Base-by-base conservation (phyloP, 2,888 invertebrate species). In the Aleiodes leptofemur region DNA sequence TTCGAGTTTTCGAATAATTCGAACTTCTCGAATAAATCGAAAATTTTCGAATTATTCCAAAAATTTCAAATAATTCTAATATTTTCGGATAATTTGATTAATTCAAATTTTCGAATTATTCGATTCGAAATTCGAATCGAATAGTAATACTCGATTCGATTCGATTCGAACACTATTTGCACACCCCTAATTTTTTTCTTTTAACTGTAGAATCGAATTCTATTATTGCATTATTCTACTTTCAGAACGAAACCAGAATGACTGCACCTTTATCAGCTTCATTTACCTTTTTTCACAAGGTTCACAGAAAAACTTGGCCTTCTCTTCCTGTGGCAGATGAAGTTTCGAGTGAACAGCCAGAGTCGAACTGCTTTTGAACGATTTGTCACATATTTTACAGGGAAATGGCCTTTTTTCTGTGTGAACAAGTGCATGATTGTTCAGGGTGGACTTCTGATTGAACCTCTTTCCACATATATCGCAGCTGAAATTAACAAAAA, bases 381-480 rank as follows among this genome's bases (percentile, higher is more conserved):
- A 81, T 77, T 85, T 86, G 11, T 83, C 83, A 73, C 86, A 86
- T 34, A 82, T 81, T 7, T 81, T 72, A 74, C 85, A 85, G 13
- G 80, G 77, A 74, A 82, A 82, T 0, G 85, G 85, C n/a, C 83
- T 79, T 16, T 82, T 82, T 43, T 83, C 82, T 16, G 82, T 83
- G 77, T 86, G 85, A 6, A 86, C 85, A n/a, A 82, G 82, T 13
- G 79, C 80, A 73, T 86, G 85, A 9, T 83, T 79, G 71, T 80
- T 81, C 8, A 85, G 77, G 16, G 82, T 81, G 23, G 84, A 83
- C 76, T 82, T 85, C 73, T 84, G 83, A 29, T 80, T 78, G 79
- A 85, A 85, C 56, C 81, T 79, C 80, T 86, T 85, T n/a, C 82
- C 82, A 74, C 86, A 86, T 51, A 81, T 81, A n/a, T 83, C 81